Evolutionary conservation across 2,113 vertebrate species (phyloP).

Genomic region (Corydoras maculifer): DNA sequence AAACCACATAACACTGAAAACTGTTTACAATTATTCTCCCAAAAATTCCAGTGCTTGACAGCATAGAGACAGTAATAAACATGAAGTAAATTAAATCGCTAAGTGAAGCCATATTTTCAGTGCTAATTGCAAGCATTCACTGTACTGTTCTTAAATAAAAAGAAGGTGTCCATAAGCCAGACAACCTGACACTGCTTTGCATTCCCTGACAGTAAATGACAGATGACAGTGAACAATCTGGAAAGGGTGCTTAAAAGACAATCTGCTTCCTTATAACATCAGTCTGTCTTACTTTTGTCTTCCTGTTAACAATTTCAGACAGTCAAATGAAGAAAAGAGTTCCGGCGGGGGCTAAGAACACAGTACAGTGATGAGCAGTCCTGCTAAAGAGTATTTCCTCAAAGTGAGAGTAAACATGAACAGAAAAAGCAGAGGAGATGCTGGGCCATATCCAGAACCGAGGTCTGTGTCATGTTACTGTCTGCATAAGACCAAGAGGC

Average conservation of each 20-base stretch:
- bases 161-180: background rate
- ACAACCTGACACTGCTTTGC: too few species aligned
- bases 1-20: background rate
- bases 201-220: background rate
- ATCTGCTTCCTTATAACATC: slow-evolving; percentile 32
- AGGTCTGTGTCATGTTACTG: slow-evolving; percentile 42
- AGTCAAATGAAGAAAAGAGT: slow-evolving; percentile 24
- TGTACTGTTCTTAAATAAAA: background rate
- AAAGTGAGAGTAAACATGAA: slow-evolving; percentile 37
- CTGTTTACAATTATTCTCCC: background rate
- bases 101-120: background rate
- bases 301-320: slow-evolving; percentile 25
- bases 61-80: background rate
- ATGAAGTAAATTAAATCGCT: background rate
- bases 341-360: slow-evolving; percentile 41
- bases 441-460: slow-evolving; percentile 30
- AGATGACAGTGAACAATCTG: background rate
- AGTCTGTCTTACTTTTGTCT: slow-evolving; percentile 18
- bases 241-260: background rate
- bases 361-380: slow-evolving; percentile 6
- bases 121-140: background rate
- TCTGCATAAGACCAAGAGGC: slow-evolving; percentile 6
- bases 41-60: background rate
- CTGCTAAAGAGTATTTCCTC: slow-evolving; percentile 23
- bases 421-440: slow-evolving; percentile 32